These are phyloP conservation scores for Bellardia bayeri DNA, from an alignment of 2,888 invertebrate species.

Conservation along the genomic window DNA sequence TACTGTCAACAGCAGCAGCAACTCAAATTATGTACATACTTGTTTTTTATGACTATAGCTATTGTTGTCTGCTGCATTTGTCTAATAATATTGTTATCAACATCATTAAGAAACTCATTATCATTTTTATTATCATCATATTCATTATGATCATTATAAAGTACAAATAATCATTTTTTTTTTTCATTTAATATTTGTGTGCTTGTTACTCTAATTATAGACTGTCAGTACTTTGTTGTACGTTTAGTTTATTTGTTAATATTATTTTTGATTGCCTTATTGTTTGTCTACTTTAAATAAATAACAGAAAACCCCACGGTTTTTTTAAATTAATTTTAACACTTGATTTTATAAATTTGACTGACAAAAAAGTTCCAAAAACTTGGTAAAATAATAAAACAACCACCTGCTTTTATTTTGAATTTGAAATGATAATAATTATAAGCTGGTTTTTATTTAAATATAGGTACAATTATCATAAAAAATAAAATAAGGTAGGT, in stretches of 20 bases:
- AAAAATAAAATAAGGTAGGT: too few relatives aligned
- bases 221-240: not conserved
- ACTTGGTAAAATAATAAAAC: not conserved
- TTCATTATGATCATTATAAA: not conserved
- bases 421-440: not conserved
- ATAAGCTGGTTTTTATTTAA: too few relatives aligned
- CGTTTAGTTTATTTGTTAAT: constrained; percentile 18
- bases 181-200: not conserved
- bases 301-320: constrained; percentile 39
- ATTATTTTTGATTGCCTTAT: not conserved
- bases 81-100: constrained; percentile 40
- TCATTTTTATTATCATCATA: constrained; percentile 3
- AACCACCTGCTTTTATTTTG: constrained; percentile 5
- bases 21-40: not conserved
- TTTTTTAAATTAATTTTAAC: constrained; percentile 18
- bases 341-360: not conserved
- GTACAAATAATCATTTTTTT: not conserved
- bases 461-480: too few relatives aligned
- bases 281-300: constrained; percentile 46
- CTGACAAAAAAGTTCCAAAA: not conserved
- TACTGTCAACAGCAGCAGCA: not conserved
- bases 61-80: constrained; percentile 31
- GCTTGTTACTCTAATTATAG: constrained; percentile 16
- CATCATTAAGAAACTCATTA: constrained; percentile 3
- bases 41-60: not conserved